These are phyloP conservation scores for Polypedilum vanderplanki DNA, from an alignment of 1,140 invertebrate genomes.

Conservation along the genomic window DNA sequence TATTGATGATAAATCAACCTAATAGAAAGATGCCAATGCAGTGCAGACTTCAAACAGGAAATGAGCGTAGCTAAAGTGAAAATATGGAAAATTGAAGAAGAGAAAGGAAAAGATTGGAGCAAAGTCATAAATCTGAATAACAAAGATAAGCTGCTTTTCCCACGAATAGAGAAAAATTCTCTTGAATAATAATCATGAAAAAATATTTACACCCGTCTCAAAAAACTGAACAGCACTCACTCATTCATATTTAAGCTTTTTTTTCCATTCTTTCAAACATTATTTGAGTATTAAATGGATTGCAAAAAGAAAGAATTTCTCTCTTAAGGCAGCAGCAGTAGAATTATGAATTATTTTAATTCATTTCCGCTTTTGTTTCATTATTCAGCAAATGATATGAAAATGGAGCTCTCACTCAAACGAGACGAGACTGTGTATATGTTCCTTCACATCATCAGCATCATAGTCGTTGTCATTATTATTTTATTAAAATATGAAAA, in stretches of 20 bases:
- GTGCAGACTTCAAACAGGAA: not conserved
- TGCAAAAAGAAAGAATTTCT: not conserved
- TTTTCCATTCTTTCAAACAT: slow-evolving; percentile 6
- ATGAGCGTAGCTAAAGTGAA: not conserved
- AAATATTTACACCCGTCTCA: slow-evolving; percentile 29
- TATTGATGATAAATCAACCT: slow-evolving; percentile 22
- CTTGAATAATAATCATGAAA: slow-evolving; percentile 22
- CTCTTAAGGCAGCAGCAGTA: not conserved
- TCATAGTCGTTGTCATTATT: no score
- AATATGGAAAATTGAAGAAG: not conserved
- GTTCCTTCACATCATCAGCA: no score
- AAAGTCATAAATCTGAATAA: slow-evolving; percentile 28
- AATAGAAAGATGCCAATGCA: not conserved
- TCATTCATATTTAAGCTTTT: slow-evolving; percentile 26
- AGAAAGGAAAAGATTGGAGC: not conserved
- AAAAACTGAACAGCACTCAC: not conserved
- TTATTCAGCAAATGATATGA: slow-evolving; percentile 6
- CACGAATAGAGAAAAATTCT: not conserved
- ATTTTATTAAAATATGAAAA: no score
- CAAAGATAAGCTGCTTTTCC: slow-evolving; percentile 23
- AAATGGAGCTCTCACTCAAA: not conserved
- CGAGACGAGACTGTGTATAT: no score
- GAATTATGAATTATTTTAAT: slow-evolving; percentile 15
- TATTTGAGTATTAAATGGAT: slow-evolving; percentile 27
- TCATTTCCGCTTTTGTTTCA: slow-evolving; percentile 10